A percentile compares a stretch with the other conserved stretches of the same genome.
phyloP scores from a whole-genome alignment of 30 jellyfish, hydroid and myxozoan genomes.

The Aurelia sp. region DNA sequence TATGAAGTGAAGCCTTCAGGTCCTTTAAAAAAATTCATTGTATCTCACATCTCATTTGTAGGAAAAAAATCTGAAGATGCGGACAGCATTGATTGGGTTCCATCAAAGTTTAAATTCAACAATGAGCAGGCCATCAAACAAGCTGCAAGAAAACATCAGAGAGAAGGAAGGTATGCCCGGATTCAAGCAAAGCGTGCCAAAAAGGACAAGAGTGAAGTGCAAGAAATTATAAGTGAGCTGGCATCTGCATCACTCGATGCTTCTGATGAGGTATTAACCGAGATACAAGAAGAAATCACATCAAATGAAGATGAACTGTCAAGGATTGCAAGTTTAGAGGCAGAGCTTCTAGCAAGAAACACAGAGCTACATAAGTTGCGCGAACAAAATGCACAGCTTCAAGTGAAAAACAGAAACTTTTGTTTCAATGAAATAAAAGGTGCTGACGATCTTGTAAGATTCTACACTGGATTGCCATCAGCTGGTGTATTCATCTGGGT shows the following conservation, averaged over 20 bases:
- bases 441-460: slow-evolving; percentile 20
- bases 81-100: slow-evolving; percentile 15
- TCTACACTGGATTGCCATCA: slow-evolving; percentile 33
- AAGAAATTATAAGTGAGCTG: too few species aligned
- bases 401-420: slow-evolving; percentile 11
- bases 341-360: slow-evolving; percentile 5
- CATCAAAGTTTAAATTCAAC: slow-evolving; percentile 29
- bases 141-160: slow-evolving; percentile 19
- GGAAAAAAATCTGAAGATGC: slow-evolving; percentile 37
- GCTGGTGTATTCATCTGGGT: slow-evolving; percentile 24
- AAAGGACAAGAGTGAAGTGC: not conserved
- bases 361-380: not conserved
- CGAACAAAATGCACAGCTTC: not conserved
- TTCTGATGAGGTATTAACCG: too few species aligned
- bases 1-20: too few species aligned
- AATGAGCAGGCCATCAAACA: slow-evolving; percentile 15
- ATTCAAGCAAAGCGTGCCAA: slow-evolving; percentile 7
- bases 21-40: not conserved
- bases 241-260: too few species aligned
- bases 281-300: too few species aligned
- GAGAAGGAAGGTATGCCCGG: slow-evolving; percentile 1
- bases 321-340: not conserved
- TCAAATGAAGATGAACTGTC: not conserved
- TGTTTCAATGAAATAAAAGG: slow-evolving; percentile 25
- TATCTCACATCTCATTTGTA: not conserved